A percentile compares a stretch with the other conserved stretches of the same genome.
These are phyloP conservation scores for Dreissena rostriformis DNA, from an alignment of 1,140 invertebrate species.

Conservation along the genomic window DNA sequence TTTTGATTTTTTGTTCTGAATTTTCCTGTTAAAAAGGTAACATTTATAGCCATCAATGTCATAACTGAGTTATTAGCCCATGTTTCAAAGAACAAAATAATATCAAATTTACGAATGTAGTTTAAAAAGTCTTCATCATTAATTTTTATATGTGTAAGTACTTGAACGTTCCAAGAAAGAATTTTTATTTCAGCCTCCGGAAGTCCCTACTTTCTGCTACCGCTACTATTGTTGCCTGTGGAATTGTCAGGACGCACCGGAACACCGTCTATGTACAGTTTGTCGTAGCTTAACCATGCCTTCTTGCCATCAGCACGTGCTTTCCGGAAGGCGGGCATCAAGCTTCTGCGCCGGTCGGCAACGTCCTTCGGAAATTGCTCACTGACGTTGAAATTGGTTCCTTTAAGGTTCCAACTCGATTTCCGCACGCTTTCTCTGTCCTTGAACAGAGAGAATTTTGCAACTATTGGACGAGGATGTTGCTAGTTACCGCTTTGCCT, in stretches of 20 bases:
- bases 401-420: not conserved
- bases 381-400: slow-evolving; percentile 1
- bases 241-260: not conserved
- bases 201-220: too few relatives aligned
- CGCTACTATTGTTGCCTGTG: too few relatives aligned
- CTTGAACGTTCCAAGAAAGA: too few relatives aligned
- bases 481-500: not conserved
- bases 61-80: too few relatives aligned
- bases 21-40: too few relatives aligned
- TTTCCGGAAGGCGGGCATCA: slow-evolving; percentile 3
- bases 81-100: too few relatives aligned
- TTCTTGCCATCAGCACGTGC: not conserved
- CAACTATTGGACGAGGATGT: slow-evolving; percentile 8
- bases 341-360: not conserved
- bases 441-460: slow-evolving; percentile 28
- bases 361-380: slow-evolving; percentile 28
- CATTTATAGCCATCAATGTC: too few relatives aligned
- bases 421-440: slow-evolving; percentile 13
- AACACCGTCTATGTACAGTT: slow-evolving; percentile 8
- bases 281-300: slow-evolving; percentile 29
- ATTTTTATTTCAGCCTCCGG: too few relatives aligned
- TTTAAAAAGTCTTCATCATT: too few relatives aligned
- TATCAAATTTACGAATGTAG: too few relatives aligned
- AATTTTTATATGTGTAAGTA: too few relatives aligned
- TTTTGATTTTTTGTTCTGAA: too few relatives aligned